These are phyloP conservation scores for Enteromius afrohamiltoni DNA, from an alignment of 2,797 vertebrate species.

Conservation along the genomic window DNA sequence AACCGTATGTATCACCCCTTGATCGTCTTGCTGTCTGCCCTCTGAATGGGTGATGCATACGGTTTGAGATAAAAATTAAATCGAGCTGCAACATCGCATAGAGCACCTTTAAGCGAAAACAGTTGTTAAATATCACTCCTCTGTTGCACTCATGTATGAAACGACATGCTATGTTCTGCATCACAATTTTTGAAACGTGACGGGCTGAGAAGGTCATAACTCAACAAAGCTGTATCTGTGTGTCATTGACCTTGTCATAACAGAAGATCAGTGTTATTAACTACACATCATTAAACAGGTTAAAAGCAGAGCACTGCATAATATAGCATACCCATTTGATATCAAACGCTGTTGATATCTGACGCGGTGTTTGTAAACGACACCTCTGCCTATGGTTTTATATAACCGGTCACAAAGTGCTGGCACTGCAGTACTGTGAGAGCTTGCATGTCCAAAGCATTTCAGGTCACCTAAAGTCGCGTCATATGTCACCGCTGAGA, in stretches of 20 bases:
- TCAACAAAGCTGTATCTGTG: constrained; percentile 21
- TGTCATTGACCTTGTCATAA: constrained; percentile 16
- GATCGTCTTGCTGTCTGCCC: too few relatives aligned
- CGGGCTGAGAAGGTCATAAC: constrained; percentile 13
- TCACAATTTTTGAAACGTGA: neutral
- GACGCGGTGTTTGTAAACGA: constrained; percentile 20
- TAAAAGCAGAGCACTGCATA: constrained; percentile 20
- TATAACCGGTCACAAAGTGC: constrained; percentile 13
- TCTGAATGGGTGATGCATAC: too few relatives aligned
- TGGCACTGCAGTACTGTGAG: constrained; percentile 1
- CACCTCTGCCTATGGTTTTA: neutral
- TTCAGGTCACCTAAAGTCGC: constrained; percentile 40
- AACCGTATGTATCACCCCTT: too few relatives aligned
- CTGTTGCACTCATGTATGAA: neutral
- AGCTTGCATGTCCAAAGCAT: constrained; percentile 4
- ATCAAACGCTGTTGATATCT: constrained; percentile 29
- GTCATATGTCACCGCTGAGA: constrained; percentile 5
- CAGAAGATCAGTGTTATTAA: constrained; percentile 34
- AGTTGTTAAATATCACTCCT: neutral
- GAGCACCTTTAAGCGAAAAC: neutral
- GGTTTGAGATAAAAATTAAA: too few relatives aligned
- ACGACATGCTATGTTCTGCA: neutral
- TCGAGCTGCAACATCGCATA: too few relatives aligned
- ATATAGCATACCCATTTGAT: constrained; percentile 18
- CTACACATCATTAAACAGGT: constrained; percentile 27